Base-by-base conservation (phyloP, 2,113 vertebrate genomes). In the Microtus oregoni region DNA sequence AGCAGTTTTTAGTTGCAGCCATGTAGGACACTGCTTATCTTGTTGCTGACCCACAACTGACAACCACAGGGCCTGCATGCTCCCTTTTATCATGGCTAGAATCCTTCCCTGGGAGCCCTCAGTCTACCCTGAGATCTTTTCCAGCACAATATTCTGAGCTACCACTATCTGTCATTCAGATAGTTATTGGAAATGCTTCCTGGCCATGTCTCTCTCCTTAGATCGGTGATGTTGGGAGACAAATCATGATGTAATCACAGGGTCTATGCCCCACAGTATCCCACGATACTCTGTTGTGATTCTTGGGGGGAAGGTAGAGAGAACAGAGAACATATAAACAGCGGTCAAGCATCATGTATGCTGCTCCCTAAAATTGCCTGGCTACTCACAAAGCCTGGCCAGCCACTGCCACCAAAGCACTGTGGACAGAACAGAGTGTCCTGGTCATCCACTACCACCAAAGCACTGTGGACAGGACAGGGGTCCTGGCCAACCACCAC, bases 41-140 rank as follows among this genome's bases (percentile, higher is more conserved):
- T 15, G 41, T 77, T 73, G 20, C 38, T 82, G 28, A 65, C 50
- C 5, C 44, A 73, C 22, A 41, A 35, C 52, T n/a, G 28, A 86
- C 65, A 70, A 35, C 14, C 76, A 5, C 0, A 0, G 44, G 61
- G 68, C 26, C 67, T 2, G 0, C 8, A 0, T 14, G 26, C 35
- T 76, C 75, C 55, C 47, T 55, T 58, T 72, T 2, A 15, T 55
- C 55, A 7, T 15, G 13, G 65, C 24, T 5, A 47, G 44, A 38
- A 2, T 17, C 85, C 77, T 83, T 81, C 50, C 28, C 72, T 52
- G 32, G 41, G 11, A 91, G 30, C n/a, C 47, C 0, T 0, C 22
- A 55, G 87, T 52, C 68, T 72, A 52, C 52, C 72, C 61, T 58
- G 28, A 30, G 61, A 1, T 47, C 52, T 20, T 95, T 83, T 68